A percentile compares a stretch with the other conserved stretches of the same genome.
phyloP scores from a whole-genome alignment of 2,888 invertebrate genomes.

The Perithous albicinctus region DNA sequence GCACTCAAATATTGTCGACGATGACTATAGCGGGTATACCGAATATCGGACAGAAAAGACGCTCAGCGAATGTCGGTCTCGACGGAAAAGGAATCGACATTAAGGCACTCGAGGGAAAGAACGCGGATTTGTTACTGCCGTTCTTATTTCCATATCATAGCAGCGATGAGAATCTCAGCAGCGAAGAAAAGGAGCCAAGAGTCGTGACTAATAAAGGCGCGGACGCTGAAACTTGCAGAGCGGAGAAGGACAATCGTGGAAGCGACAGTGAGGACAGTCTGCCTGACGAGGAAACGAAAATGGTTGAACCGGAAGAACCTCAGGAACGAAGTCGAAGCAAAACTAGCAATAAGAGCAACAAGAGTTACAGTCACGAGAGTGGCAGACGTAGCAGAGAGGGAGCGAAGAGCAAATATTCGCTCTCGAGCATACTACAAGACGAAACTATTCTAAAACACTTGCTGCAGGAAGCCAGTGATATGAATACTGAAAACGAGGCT shows the following conservation, averaged over 20 bases:
- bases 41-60: slow-evolving; percentile 86
- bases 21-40: slow-evolving; percentile 86
- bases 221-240: slow-evolving; percentile 76
- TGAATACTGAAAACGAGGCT: slow-evolving; percentile 74
- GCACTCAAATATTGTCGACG: slow-evolving; percentile 89
- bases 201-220: slow-evolving; percentile 68
- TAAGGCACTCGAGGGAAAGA: slow-evolving; percentile 75
- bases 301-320: slow-evolving; percentile 73
- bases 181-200: slow-evolving; percentile 75
- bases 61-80: slow-evolving; percentile 85
- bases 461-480: slow-evolving; percentile 76
- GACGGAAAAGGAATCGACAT: slow-evolving; percentile 83
- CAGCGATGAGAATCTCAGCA: slow-evolving; percentile 81
- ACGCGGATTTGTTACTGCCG: slow-evolving; percentile 78
- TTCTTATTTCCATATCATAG: slow-evolving; percentile 86
- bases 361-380: slow-evolving; percentile 70
- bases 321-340: slow-evolving; percentile 78
- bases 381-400: slow-evolving; percentile 75
- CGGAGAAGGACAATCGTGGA: slow-evolving; percentile 78
- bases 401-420: slow-evolving; percentile 78
- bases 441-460: slow-evolving; percentile 79
- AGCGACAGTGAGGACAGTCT: slow-evolving; percentile 80
- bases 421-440: slow-evolving; percentile 72
- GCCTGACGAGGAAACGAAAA: slow-evolving; percentile 80
- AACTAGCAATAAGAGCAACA: slow-evolving; percentile 78